Conservation (phyloP, 1,140 invertebrate genomes). For the Eurosta solidaginis region DNA sequence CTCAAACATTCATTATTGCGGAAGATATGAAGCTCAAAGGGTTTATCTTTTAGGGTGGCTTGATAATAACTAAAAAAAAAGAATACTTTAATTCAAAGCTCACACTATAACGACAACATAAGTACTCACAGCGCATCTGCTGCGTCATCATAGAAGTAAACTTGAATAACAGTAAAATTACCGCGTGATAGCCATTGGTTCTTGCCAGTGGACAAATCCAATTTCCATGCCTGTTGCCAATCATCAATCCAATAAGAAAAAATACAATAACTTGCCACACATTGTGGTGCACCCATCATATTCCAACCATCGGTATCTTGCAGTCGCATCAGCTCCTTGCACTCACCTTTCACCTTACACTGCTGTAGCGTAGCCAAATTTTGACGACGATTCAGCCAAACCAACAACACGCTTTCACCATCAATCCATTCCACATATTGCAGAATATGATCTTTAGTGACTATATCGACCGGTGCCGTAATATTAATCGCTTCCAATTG, state of each 20-base stretch:
- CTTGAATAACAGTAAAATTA: slow-evolving; percentile 44
- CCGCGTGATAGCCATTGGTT: slow-evolving; percentile 47
- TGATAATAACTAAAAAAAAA: slow-evolving; percentile 47
- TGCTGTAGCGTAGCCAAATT: slow-evolving; percentile 65
- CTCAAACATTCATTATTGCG: slow-evolving; percentile 60
- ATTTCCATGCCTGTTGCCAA: slow-evolving; percentile 54
- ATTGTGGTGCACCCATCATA: slow-evolving; percentile 43
- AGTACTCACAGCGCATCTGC: slow-evolving; percentile 50
- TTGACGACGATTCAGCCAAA: slow-evolving; percentile 87
- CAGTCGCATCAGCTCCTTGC: slow-evolving; percentile 45
- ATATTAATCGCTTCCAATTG: slow-evolving; percentile 43
- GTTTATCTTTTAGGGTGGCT: slow-evolving; percentile 43
- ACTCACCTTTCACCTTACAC: slow-evolving; percentile 42
- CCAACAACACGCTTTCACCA: slow-evolving; percentile 69
- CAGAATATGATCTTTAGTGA: slow-evolving; percentile 62
- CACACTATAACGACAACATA: not conserved
- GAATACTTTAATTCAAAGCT: not conserved
- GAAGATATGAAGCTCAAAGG: slow-evolving; percentile 45
- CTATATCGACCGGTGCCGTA: slow-evolving; percentile 60
- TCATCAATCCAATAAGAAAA: slow-evolving; percentile 53
- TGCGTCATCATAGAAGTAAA: slow-evolving; percentile 51
- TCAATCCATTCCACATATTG: slow-evolving; percentile 79
- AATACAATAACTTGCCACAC: slow-evolving; percentile 43
- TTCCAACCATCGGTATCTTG: slow-evolving; percentile 54
- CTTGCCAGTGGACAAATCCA: slow-evolving; percentile 45